Evolutionary conservation across 2,888 invertebrate species (phyloP), one percentile per base, ranked within the genome.

Genomic region (Phengaris arion): DNA sequence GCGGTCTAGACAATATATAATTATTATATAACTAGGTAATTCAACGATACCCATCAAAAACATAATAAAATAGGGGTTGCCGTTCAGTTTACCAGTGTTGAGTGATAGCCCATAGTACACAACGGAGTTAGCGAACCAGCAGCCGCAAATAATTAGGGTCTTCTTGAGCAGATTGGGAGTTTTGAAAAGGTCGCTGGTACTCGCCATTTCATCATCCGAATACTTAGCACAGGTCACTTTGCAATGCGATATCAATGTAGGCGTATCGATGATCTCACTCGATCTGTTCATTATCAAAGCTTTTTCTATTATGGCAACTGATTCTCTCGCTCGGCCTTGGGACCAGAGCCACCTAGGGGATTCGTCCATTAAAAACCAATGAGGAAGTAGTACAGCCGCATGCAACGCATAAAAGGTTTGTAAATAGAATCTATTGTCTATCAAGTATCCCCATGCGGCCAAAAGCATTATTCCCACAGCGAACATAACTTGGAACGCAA

Each of bases 301-400:
- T 83, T 95, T 96, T 79, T 95, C 94, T 69, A 97, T 94, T 78
- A 98, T 97, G 9, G 94, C 94, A 0, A 97, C 94, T 0, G 97
- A 96, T 86, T 97, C 97, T 12, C 94, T 92, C 2, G 95, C 94
- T 48, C 96, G 94, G 2, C 97, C 97, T 84, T 97, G 97, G 7
- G 96, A 94, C 97, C 98, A 98, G 4, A 98, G 90, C 98, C 98
- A 98, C 78, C 97, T 94, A 0, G 97, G 97, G 52, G 97, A 98
- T 89, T 98, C 98, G 82, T 98, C 97, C 95, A 98, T 96, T 51
- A 97, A 83, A 94, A 97, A 96, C 96, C 96, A 97, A 85, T 98
- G 97, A 15, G 95, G 96, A 75, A 97, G 86, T 46, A 98, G 91
- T 0, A 97, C 83, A 3, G 94, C 89, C 74, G 96, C 95, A 84